Conservation (phyloP, 2,113 vertebrate species). For the Microtus montanus region DNA sequence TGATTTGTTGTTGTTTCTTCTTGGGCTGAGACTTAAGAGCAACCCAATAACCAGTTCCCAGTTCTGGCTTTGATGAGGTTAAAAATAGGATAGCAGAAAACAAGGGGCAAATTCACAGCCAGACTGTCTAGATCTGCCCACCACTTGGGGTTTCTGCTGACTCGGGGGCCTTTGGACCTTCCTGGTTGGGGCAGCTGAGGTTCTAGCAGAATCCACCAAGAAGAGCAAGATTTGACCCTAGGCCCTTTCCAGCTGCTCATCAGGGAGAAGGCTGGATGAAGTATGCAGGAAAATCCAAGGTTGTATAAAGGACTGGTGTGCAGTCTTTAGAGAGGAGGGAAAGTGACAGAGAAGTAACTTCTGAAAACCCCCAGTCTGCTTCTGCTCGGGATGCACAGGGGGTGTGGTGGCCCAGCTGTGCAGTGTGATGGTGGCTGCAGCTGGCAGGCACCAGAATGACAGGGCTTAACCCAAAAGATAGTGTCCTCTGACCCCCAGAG, state of each 20-base stretch:
- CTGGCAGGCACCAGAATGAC: neutral
- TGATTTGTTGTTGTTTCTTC: neutral
- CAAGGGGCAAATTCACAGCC: neutral
- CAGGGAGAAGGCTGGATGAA: no score
- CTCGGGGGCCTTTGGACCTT: neutral
- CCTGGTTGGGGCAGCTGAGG: neutral
- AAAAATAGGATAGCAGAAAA: neutral
- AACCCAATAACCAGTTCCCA: neutral
- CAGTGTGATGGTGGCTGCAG: neutral
- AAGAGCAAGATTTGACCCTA: neutral
- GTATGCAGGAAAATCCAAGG: neutral
- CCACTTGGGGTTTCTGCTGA: neutral
- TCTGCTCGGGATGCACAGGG: neutral
- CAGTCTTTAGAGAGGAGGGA: neutral
- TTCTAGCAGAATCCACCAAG: fast-evolving
- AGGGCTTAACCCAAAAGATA: neutral
- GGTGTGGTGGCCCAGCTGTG: constrained; percentile 50
- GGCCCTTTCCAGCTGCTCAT: neutral
- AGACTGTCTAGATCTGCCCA: neutral
- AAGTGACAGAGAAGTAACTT: neutral
- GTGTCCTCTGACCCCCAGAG: neutral
- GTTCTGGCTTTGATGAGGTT: neutral
- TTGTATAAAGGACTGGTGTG: neutral
- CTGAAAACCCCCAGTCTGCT: neutral
- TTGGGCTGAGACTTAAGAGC: neutral